These are phyloP conservation scores for Steinernema feltiae DNA, from an alignment of 1,140 invertebrate genomes.

Conservation along the genomic window DNA sequence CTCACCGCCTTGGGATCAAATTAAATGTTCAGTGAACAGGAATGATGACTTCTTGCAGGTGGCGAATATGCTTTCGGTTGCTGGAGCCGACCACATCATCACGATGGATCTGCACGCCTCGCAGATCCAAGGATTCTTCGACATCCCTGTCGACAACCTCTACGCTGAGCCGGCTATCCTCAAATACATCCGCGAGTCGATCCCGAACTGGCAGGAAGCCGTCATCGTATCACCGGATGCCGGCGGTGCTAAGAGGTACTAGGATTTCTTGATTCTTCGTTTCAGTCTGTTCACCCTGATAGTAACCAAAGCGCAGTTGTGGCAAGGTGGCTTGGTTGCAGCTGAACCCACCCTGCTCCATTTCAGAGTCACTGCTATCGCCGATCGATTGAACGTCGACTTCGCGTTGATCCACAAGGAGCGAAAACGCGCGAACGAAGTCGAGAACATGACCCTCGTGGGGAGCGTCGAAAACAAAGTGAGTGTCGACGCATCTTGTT, in stretches of 20 bases:
- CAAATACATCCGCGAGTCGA: constrained; percentile 79
- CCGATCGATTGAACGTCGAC: constrained; percentile 89
- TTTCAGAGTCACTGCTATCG: constrained; percentile 81
- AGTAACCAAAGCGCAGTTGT: background rate
- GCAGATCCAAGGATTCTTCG: constrained; percentile 97
- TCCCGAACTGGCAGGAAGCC: constrained; percentile 83
- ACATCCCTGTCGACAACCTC: constrained; percentile 97
- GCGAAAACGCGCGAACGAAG: constrained; percentile 90
- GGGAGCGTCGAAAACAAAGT: constrained; percentile 90
- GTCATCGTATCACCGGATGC: constrained; percentile 98
- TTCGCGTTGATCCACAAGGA: constrained; percentile 99
- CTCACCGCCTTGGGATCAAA: background rate
- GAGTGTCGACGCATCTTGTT: too few relatives aligned
- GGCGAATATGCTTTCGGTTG: constrained; percentile 96
- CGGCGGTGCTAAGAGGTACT: constrained; percentile 84
- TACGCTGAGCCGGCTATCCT: constrained; percentile 96
- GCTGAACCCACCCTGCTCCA: background rate
- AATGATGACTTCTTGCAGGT: constrained; percentile 63
- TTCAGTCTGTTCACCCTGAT: background rate
- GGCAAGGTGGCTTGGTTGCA: background rate
- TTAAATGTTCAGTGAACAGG: too few relatives aligned
- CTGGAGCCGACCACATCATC: constrained; percentile 97
- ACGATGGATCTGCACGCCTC: constrained; percentile 98
- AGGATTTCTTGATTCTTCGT: background rate
- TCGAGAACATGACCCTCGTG: constrained; percentile 93